Evolutionary conservation across 2,888 invertebrate genomes (phyloP), one percentile per base, ranked within the genome.

Genomic region (Beris morrisii): DNA sequence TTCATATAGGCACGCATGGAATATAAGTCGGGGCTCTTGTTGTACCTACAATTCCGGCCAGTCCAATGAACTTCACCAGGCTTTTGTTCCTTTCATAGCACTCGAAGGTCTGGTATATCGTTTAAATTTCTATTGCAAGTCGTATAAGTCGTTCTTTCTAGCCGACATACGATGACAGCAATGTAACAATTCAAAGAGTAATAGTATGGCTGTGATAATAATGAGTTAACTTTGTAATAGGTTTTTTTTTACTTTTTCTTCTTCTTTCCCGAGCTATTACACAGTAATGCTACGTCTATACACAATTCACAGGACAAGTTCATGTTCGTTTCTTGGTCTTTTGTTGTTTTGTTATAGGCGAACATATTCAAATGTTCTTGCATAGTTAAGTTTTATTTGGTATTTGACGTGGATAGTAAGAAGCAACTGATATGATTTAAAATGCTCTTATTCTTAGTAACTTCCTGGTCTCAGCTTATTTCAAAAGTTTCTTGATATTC

Each of bases 151-250:
- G 38, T 38, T 38, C 9, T 38, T 38, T 38, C 38, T 38, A 7
- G 38, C 9, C 38, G 7, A 9, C 38, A 38, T 22, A 61, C 38
- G 61, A 43, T 61, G 61, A 61, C 61, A 61, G 61, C 61, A 13
- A 38, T 13, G 50, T 52, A 61, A 61, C 61, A 61, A 61, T 61
- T 61, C 61, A 61, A 61, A 61, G 61, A 61, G 46, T 61, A 52
- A 61, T 61, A 31, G 52, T 61, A 61, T 38, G 52, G 22, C 61
- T 38, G 38, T 61, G 61, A 61, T 52, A 61, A 61, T 61, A 61
- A 61, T 61, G 61, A 61, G 61, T 50, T 43, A 61, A 52, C 61
- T 52, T 61, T 61, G 52, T 43, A 61, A 52, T 61, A 50, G 22
- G 22, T 22, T 22, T 22, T 38, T 38, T 38, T 38, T 38, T 38